phyloP scores from a whole-genome alignment of 2,113 vertebrate species.

The Manacus vitellinus region DNA sequence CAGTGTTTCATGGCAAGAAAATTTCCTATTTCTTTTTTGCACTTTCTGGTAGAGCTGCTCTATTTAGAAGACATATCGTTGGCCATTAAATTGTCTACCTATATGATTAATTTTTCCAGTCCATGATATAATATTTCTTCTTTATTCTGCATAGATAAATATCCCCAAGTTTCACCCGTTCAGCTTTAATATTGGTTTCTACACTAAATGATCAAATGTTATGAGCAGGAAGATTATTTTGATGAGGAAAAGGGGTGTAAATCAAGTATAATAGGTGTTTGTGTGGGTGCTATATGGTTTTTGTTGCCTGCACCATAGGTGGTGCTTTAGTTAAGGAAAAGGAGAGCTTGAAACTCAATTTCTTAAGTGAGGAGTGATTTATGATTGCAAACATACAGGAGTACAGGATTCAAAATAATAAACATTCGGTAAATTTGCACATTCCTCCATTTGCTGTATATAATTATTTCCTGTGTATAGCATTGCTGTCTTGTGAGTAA shows the following conservation, averaged over 20 bases:
- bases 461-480: slow-evolving; percentile 14
- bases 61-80: not conserved
- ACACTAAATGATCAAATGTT: not conserved
- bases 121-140: not conserved
- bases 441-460: not conserved
- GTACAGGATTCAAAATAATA: slow-evolving; percentile 23
- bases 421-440: slow-evolving; percentile 17
- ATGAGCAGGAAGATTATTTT: not conserved
- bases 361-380: slow-evolving; percentile 54
- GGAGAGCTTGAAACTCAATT: not conserved
- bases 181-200: not conserved
- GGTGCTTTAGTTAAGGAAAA: not conserved
- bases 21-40: not conserved
- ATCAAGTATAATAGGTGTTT: not conserved
- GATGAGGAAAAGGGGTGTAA: not conserved
- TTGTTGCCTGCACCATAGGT: not conserved
- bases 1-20: not conserved
- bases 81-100: not conserved
- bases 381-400: not conserved
- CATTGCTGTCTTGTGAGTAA: not conserved
- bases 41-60: not conserved
- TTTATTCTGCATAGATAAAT: not conserved
- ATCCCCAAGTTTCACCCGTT: not conserved
- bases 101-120: not conserved
- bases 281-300: not conserved